These are phyloP conservation scores for Bombus sylvicola DNA, from an alignment of 1,140 invertebrate genomes.

Conservation along the genomic window DNA sequence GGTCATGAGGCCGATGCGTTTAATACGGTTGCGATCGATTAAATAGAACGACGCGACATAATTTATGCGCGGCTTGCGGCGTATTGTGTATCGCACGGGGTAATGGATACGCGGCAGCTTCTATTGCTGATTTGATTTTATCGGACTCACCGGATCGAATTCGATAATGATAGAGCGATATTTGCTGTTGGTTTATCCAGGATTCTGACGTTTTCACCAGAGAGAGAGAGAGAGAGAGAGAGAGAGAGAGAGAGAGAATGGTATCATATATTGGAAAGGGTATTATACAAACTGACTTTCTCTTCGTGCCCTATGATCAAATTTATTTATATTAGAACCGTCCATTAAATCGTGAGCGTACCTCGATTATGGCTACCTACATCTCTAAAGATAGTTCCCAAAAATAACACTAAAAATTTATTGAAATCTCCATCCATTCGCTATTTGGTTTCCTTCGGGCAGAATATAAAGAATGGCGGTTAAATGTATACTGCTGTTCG, in stretches of 20 bases:
- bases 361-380: no score
- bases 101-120: conserved; percentile 37
- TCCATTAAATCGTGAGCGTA: not conserved
- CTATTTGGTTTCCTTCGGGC: not conserved
- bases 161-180: conserved; percentile 24
- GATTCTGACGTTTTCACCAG: not conserved
- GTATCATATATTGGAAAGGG: not conserved
- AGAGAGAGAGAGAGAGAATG: no score
- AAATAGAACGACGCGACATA: conserved; percentile 37
- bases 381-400: not conserved
- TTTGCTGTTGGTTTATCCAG: not conserved
- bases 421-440: not conserved
- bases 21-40: conserved; percentile 32
- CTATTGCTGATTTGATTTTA: conserved; percentile 45
- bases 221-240: no score
- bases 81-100: conserved; percentile 8
- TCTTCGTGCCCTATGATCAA: not conserved
- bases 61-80: conserved; percentile 39
- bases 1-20: not conserved
- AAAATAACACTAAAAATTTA: not conserved
- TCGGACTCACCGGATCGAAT: conserved; percentile 10
- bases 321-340: conserved; percentile 28
- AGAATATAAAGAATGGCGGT: not conserved
- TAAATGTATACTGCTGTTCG: no score
- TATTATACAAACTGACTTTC: not conserved